Evolutionary conservation across 2,888 invertebrate species (phyloP), one percentile per base, ranked within the genome.

Genomic region (Odiellus spinosus): DNA sequence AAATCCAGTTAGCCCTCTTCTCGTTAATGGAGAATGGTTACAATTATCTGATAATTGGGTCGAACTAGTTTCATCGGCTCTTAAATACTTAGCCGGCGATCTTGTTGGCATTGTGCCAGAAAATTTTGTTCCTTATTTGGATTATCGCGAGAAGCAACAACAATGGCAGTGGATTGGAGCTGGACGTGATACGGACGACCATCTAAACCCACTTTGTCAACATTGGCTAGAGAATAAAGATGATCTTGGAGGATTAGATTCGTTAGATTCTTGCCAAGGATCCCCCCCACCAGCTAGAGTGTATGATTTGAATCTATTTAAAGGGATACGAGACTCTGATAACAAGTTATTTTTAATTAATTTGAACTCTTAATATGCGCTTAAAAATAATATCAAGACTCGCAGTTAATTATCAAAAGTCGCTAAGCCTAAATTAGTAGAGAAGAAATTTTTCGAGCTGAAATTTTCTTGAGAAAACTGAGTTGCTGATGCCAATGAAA

Each of bases 111-210:
- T 67, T 44, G 77, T 81, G 60, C 81, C 86, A 0, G 80, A 83
- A 32, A 85, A 86, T 60, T 88, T 83, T 71, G 83, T 87, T 32
- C 87, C 88, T 3, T 86, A 82, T 59, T 73, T 88, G 59, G 87
- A 87, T 64, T 84, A 78, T 67, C 83, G 87, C 63, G 81, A 56
- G 71, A 57, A 65, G 34, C 61, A 64, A 3, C 66, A 66, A 53
- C 64, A 64, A 50, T 86, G 84, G 65, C 82, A 84, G 60, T 93
- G 93, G 93, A 91, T 91, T 51, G 91, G 91, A 2, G 86, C 86
- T 5, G 90, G 90, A 0, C 73, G 91, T 4, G 91, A 93, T 64
- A 80, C 84, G 2, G 90, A 90, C 64, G 73, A 77, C 3, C 74
- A 82, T 36, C 68, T 91, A 12, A 69, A 75, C 4, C 74, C 78